Evolutionary conservation across 2,797 vertebrate species (phyloP).

Genomic region (Apogon talboti): DNA sequence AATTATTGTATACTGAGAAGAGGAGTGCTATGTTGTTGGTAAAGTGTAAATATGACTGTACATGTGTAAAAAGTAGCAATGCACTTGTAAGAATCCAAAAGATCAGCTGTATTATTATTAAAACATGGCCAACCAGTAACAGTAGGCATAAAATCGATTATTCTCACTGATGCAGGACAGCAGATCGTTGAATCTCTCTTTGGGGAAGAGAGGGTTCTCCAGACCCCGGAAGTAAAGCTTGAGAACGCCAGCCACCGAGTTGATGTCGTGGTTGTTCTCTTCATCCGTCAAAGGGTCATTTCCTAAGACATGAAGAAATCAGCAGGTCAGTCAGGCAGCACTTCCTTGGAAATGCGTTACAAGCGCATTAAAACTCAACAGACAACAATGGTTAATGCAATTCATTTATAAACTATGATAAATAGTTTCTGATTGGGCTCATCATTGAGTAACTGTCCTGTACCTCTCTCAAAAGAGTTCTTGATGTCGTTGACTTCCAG

Average conservation of each 20-base stretch:
- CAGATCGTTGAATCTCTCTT: constrained; percentile 97
- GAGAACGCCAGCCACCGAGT: constrained; percentile 97
- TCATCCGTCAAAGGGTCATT: constrained; percentile 97
- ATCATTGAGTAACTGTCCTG: constrained; percentile 25
- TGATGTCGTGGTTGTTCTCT: constrained; percentile 98
- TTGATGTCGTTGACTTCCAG: constrained; percentile 99
- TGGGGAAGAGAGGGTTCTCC: constrained; percentile 98
- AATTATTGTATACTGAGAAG: no score
- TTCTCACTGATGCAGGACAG: constrained; percentile 97
- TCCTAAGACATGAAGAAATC: constrained; percentile 79
- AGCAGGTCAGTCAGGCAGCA: constrained; percentile 17
- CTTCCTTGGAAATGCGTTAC: no score
- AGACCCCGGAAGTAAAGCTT: constrained; percentile 98
- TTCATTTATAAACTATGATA: neutral
- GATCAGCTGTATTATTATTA: neutral
- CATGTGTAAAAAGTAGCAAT: no score
- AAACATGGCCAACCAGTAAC: neutral
- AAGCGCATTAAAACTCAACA: neutral
- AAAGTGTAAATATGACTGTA: no score
- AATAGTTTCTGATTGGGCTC: neutral
- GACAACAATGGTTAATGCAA: neutral
- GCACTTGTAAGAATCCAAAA: no score
- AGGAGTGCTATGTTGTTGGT: no score
- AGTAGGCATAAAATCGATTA: neutral
- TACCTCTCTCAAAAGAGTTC: constrained; percentile 99